phyloP scores from a whole-genome alignment of 2,797 vertebrate species.

The Sebastes ruberrimus region DNA sequence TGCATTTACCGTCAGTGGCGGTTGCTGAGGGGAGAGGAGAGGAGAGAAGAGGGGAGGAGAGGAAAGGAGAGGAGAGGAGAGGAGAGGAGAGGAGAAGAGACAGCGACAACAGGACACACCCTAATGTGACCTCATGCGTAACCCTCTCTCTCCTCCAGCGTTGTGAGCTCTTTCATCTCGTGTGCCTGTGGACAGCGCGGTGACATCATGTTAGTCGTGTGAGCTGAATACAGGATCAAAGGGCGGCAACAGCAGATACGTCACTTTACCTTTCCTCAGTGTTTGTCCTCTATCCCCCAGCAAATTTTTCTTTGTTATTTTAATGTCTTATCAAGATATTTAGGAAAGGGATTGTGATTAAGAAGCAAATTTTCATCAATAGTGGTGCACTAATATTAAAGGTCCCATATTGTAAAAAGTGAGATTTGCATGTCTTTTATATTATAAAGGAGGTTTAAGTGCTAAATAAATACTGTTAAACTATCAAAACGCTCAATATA shows the following conservation, averaged over 20 bases:
- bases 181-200: slow-evolving; percentile 5
- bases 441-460: no score
- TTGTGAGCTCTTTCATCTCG: slow-evolving; percentile 16
- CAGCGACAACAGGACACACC: slow-evolving; percentile 59
- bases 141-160: slow-evolving; percentile 11
- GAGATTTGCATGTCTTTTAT: no score
- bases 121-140: slow-evolving; percentile 48
- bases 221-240: slow-evolving; percentile 60
- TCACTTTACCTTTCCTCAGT: not conserved
- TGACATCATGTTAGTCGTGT: slow-evolving; percentile 63
- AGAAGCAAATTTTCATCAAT: not conserved
- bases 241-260: slow-evolving; percentile 15
- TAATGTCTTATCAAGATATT: not conserved
- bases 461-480: no score
- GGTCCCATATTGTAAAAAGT: no score
- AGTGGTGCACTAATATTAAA: not conserved
- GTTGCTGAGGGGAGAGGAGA: not conserved
- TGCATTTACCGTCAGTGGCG: slow-evolving; percentile 48
- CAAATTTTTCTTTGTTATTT: not conserved
- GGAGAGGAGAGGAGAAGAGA: slow-evolving; percentile 7
- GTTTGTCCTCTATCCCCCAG: not conserved
- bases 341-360: no score
- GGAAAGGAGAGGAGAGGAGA: not conserved
- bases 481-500: no score
- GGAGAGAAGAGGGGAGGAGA: not conserved